Percentiles rank a stretch among this genome's conserved stretches.
Conservation (phyloP, 2,113 vertebrate genomes). For the Gallinago media region DNA sequence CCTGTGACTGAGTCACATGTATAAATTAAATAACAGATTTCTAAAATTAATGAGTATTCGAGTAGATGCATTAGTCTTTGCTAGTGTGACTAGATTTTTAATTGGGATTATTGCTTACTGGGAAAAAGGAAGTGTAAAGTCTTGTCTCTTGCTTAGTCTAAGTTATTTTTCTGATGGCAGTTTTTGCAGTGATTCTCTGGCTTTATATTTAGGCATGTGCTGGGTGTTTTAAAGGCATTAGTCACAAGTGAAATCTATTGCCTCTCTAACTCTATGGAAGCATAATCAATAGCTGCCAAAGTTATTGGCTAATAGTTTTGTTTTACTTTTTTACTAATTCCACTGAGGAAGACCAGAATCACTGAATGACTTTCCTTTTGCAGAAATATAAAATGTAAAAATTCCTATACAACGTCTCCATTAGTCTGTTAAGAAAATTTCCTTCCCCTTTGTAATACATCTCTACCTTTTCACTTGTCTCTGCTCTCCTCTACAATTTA, state of each 20-base stretch:
- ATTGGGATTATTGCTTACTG: not conserved
- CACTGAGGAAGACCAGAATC: not conserved
- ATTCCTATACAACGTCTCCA: not conserved
- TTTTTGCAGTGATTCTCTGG: not conserved
- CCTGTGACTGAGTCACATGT: not conserved
- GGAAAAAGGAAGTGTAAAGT: not conserved
- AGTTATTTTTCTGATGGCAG: not conserved
- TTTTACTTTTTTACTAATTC: not conserved
- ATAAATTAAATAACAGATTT: slow-evolving; percentile 2
- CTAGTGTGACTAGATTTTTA: not conserved
- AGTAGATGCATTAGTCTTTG: not conserved
- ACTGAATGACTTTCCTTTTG: not conserved
- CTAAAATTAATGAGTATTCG: slow-evolving; percentile 11
- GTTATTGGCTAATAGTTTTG: not conserved
- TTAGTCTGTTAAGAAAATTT: not conserved
- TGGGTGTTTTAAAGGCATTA: slow-evolving; percentile 9
- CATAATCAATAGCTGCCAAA: not conserved
- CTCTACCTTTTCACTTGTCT: not conserved
- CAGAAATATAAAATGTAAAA: not conserved
- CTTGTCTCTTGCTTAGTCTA: not conserved
- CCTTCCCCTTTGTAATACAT: not conserved
- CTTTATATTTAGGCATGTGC: not conserved
- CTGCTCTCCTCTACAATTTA: not conserved
- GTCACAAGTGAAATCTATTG: not conserved
- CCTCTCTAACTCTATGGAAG: not conserved